A percentile compares a stretch with the other conserved stretches of the same genome.
Evolutionary conservation across 2,888 invertebrate genomes (phyloP).

Genomic region (Empis livida): DNA sequence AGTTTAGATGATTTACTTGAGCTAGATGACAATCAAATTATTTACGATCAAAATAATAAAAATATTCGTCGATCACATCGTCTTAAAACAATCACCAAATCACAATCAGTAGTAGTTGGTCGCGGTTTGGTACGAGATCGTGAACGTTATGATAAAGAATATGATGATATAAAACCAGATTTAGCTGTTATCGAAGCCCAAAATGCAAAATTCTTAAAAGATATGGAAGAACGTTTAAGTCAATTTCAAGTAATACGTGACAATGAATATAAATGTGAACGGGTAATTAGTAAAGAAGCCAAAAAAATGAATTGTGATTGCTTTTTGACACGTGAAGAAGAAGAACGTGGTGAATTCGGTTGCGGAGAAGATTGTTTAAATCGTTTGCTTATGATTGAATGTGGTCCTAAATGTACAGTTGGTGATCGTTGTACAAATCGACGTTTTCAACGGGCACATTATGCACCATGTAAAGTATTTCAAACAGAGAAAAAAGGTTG

Average conservation of each 20-base stretch:
- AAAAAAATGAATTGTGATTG: constrained; percentile 94
- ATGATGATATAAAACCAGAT: constrained; percentile 6
- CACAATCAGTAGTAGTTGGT: constrained; percentile 52
- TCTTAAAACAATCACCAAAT: constrained; percentile 61
- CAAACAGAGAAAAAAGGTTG: constrained; percentile 91
- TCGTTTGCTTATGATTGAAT: constrained; percentile 95
- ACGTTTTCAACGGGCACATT: constrained; percentile 78
- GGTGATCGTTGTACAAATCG: constrained; percentile 88
- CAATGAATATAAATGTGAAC: constrained; percentile 73
- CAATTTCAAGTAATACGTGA: constrained; percentile 71
- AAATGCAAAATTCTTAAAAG: constrained; percentile 30
- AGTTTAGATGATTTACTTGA: too few species aligned
- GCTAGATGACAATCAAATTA: background rate
- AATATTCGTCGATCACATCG: constrained; percentile 60
- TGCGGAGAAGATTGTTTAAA: constrained; percentile 96
- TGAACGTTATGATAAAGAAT: constrained; percentile 18
- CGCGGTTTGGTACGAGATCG: constrained; percentile 51
- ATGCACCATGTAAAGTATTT: constrained; percentile 75
- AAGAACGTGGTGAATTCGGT: constrained; percentile 66
- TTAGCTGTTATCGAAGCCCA: constrained; percentile 27
- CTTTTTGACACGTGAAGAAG: constrained; percentile 78
- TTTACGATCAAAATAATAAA: background rate
- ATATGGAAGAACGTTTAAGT: constrained; percentile 43
- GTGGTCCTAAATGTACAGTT: constrained; percentile 81
- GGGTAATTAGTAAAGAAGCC: constrained; percentile 79